These are phyloP conservation scores for Megaceryle maxima DNA, from an alignment of 2,113 vertebrate species.

Conservation along the genomic window DNA sequence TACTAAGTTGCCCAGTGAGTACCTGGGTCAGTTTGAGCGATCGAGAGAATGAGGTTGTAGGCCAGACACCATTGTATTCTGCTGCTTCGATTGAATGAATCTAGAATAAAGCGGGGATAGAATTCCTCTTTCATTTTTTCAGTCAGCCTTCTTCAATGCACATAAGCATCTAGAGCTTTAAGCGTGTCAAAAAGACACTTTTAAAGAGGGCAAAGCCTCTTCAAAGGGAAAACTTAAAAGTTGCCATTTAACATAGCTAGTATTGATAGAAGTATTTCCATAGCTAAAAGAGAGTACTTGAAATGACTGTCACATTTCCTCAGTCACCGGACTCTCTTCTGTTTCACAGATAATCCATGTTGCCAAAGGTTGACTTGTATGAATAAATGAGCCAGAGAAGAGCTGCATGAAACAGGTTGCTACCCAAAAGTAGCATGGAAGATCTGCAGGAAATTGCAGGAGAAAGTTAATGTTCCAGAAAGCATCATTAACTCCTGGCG, in stretches of 20 bases:
- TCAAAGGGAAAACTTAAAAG: background rate
- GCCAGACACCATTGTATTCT: slow-evolving; percentile 68
- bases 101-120: background rate
- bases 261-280: fast-evolving
- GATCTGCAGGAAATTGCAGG: slow-evolving; percentile 7
- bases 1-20: slow-evolving; percentile 38
- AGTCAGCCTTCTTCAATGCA: background rate
- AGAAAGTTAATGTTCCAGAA: slow-evolving; percentile 31
- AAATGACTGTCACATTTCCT: background rate
- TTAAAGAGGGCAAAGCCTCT: background rate
- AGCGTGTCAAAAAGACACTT: background rate
- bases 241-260: background rate
- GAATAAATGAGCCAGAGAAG: slow-evolving; percentile 20
- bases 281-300: background rate
- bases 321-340: background rate
- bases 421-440: background rate
- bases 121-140: background rate
- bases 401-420: background rate
- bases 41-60: slow-evolving; percentile 5
- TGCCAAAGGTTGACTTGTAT: background rate
- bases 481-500: slow-evolving; percentile 11
- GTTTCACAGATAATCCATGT: background rate
- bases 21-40: slow-evolving; percentile 53
- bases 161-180: background rate
- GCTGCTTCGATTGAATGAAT: slow-evolving; percentile 23